Base-by-base conservation (phyloP, 2,113 vertebrate genomes). In the Scolopax mira region DNA sequence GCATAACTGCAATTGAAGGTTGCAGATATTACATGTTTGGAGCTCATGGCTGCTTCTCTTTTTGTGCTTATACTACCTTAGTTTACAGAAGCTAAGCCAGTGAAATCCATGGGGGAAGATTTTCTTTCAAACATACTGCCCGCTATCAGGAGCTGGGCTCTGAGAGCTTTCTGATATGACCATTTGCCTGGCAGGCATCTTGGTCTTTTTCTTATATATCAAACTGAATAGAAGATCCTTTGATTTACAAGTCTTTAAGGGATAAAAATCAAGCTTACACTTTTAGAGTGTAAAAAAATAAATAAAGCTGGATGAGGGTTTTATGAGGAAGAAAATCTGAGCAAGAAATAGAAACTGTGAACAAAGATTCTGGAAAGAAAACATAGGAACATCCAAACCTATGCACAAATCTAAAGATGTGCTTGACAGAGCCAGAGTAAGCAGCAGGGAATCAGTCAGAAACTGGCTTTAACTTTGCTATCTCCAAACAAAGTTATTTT, bases 241-340 rank as follows among this genome's bases (percentile, higher is more conserved):
- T 96, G 93, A 95, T 96, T 91, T 95, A 81, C 69, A 87, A 71
- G 42, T 66, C 78, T 90, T 92, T 94, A 94, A 86, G 69, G 73
- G n/a, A 92, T 89, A 96, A 84, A 86, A 69, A 92, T 89, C 60
- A 92, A 91, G 90, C 73, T 67, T 58, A 81, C 33, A 60, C 37
- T 65, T 89, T 92, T 74, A 62, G 55, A 51, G 15, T 35, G 6
- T 44, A 70, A 85, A 87, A 54, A 58, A 23, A 42, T 42, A 42
- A 51, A 28, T 2, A 42, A 48, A 78, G 10, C 28, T 62, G 27
- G 24, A 54, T 54, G 28, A 86, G 22, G 15, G 6, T 33, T 90
- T 90, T 52, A 81, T 18, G 28, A 49, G 49, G 49, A 69, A 64
- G 21, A 33, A 85, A 90, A 85, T 52, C 23, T 18, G 75, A 88